phyloP scores from a whole-genome alignment of 2,888 invertebrate genomes.

The Ernsta delagoae region DNA sequence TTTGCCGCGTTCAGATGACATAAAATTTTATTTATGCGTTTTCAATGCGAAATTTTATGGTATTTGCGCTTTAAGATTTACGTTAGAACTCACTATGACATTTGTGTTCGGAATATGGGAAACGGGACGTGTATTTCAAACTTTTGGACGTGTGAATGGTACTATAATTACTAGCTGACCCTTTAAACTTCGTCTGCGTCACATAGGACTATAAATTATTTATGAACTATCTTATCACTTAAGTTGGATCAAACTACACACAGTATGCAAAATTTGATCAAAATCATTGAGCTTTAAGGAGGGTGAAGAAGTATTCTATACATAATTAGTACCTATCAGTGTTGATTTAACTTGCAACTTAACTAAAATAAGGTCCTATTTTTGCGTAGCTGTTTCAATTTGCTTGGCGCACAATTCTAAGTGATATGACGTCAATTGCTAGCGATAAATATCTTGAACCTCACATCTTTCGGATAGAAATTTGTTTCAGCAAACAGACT shows the following conservation, averaged over 20 bases:
- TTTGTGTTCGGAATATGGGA: background rate
- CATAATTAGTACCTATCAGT: too few relatives aligned
- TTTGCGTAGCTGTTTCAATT: too few relatives aligned
- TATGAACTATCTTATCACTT: too few relatives aligned
- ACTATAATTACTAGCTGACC: too few relatives aligned
- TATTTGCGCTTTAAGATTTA: background rate
- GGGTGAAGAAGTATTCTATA: too few relatives aligned
- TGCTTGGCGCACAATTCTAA: background rate
- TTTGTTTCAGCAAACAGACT: constrained; percentile 19
- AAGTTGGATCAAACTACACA: too few relatives aligned
- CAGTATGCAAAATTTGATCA: too few relatives aligned
- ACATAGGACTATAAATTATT: too few relatives aligned
- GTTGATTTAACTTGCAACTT: too few relatives aligned
- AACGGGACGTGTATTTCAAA: background rate
- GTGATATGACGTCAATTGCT: background rate
- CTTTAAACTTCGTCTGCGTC: too few relatives aligned
- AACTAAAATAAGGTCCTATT: background rate
- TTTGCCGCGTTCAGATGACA: constrained; percentile 33
- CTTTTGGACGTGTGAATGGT: too few relatives aligned
- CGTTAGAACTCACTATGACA: background rate
- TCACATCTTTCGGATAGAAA: constrained; percentile 24
- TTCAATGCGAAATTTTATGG: constrained; percentile 27
- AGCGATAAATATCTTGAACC: background rate
- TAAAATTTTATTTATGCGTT: constrained; percentile 36
- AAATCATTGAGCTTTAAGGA: too few relatives aligned